Evolutionary conservation across 2,797 vertebrate genomes (phyloP), one percentile per base, ranked within the genome.

Genomic region (Cephalopachus bancanus): DNA sequence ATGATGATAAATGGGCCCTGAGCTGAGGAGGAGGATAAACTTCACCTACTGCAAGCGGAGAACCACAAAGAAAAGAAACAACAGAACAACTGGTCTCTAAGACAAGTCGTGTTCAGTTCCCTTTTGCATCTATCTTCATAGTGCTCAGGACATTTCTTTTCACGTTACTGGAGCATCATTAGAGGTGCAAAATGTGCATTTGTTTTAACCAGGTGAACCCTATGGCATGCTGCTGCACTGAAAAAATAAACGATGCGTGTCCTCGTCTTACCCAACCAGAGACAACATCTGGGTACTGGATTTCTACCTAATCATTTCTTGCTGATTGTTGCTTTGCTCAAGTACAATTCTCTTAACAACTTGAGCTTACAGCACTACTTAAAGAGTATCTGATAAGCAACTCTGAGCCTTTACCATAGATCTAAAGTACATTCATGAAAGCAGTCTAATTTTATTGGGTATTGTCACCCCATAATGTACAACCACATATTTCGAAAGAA

Each of bases 401-500:
- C n/a, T 80, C 10, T 84, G 22, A 88, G 59, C 16, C 60, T 96
- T 85, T 81, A 65, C 22, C 37, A 92, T 2, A 86, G 30, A 85
- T 60, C 19, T 76, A 75, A 95, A 80, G 65, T 60, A 37, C 53
- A 81, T 79, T 75, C 65, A 90, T 92, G 51, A 76, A 5, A 49
- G 1, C 49, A 59, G 14, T 64, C 59, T 96, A 83, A 79, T 79
- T 95, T 87, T 80, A 90, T 67, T 14, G 64, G 33, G 14, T 75
- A 83, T 12, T 53, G 10, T 79, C 28, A 76, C 20, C 28, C 59
- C 64, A 26, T 87, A 76, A 75, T 60, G 11, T 55, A 62, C 0
- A 93, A 28, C 19, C 19, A 69, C 60, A 74, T 81, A 79, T 96
- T 96, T 91, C 65, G 89, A 84, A 97, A 12, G 64, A 91, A 81